Conservation (phyloP, 2,113 vertebrate species). For the Petrocephalus zakoni region DNA sequence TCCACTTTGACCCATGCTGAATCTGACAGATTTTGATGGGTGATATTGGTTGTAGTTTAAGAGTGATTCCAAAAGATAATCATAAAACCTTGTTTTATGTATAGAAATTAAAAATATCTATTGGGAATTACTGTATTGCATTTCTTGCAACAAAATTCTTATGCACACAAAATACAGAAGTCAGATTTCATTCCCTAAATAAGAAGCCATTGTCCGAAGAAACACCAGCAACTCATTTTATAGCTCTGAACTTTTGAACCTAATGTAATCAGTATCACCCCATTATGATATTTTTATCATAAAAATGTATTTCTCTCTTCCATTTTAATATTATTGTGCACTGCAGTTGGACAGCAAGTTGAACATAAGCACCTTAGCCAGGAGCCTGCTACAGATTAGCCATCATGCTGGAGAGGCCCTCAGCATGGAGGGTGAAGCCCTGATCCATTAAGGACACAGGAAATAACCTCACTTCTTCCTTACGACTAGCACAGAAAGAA, state of each 20-base stretch:
- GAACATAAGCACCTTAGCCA: not conserved
- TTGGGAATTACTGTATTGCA: not conserved
- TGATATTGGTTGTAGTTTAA: not conserved
- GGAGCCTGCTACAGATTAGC: not conserved
- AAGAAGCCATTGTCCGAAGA: not conserved
- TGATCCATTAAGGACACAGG: not conserved
- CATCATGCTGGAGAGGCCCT: not conserved
- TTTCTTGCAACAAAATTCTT: not conserved
- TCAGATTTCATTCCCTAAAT: not conserved
- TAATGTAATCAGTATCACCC: not conserved
- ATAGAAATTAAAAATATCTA: not conserved
- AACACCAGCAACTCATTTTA: not conserved
- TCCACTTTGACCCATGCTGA: no score
- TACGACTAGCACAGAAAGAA: not conserved
- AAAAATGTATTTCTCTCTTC: not conserved
- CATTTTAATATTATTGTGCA: not conserved
- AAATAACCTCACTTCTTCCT: not conserved
- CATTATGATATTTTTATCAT: slow-evolving; percentile 3
- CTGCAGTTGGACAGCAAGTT: not conserved
- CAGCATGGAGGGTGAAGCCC: no score
- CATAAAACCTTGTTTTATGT: not conserved
- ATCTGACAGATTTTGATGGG: not conserved
- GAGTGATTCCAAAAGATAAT: not conserved
- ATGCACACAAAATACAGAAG: not conserved
- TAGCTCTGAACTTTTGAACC: not conserved